Evolutionary conservation across 2,888 invertebrate genomes (phyloP).

Genomic region (Cerastoderma edule): DNA sequence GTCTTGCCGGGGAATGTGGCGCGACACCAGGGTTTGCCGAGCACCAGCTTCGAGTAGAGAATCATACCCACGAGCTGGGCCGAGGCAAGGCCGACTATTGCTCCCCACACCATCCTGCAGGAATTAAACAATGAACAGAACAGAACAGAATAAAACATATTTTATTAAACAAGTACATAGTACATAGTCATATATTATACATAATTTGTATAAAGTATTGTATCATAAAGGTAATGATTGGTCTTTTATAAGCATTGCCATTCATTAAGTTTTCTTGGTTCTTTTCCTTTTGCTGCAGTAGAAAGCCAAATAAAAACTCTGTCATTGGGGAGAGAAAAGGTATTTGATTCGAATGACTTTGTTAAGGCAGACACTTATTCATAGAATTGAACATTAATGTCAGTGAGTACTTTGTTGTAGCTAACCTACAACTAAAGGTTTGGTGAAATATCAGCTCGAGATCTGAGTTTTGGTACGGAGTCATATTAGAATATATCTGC

Average conservation of each 20-base stretch:
- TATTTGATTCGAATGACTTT: too few relatives aligned
- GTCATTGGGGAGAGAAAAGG: too few relatives aligned
- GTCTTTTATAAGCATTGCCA: neutral
- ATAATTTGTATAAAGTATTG: neutral
- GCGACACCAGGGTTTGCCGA: slow-evolving; percentile 67
- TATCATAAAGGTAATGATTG: neutral
- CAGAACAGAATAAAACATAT: neutral
- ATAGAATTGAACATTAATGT: too few relatives aligned
- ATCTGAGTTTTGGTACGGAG: too few relatives aligned
- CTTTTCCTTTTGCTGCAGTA: too few relatives aligned
- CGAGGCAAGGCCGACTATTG: slow-evolving; percentile 56
- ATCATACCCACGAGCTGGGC: slow-evolving; percentile 64
- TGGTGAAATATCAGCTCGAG: too few relatives aligned
- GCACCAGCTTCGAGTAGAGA: slow-evolving; percentile 61
- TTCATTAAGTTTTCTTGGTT: neutral
- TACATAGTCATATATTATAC: neutral
- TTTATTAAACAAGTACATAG: neutral
- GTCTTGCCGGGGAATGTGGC: slow-evolving; percentile 65
- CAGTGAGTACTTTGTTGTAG: too few relatives aligned
- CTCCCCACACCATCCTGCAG: slow-evolving; percentile 69
- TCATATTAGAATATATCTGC: too few relatives aligned
- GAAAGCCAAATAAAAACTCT: too few relatives aligned
- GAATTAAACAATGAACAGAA: too few relatives aligned
- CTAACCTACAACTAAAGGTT: too few relatives aligned
- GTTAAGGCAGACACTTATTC: too few relatives aligned